These are phyloP conservation scores for Arge pagana DNA, from an alignment of 2,888 invertebrate species.

Conservation along the genomic window DNA sequence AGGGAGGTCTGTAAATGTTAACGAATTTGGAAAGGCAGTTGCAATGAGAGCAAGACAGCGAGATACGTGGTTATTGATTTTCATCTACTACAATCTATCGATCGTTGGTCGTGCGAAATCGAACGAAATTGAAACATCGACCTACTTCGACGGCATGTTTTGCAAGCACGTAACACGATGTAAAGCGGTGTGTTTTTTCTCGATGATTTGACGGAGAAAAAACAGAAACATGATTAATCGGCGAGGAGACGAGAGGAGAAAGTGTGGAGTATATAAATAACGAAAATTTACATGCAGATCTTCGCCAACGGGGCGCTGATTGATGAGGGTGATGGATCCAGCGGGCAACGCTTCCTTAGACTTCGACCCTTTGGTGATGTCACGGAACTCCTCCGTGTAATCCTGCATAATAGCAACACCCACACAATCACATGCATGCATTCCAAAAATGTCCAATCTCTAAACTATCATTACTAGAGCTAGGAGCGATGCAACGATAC, in stretches of 20 bases:
- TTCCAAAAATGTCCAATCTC: constrained; percentile 51
- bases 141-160: constrained; percentile 12
- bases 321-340: constrained; percentile 91
- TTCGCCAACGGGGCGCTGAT: constrained; percentile 93
- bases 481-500: constrained; percentile 15
- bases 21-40: too few species aligned
- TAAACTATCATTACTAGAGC: constrained; percentile 6
- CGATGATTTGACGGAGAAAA: constrained; percentile 4
- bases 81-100: too few species aligned
- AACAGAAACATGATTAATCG: constrained; percentile 28
- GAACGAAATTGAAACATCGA: background rate
- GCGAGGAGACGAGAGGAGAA: too few species aligned
- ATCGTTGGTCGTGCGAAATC: too few species aligned
- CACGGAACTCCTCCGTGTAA: constrained; percentile 95
- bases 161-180: background rate
- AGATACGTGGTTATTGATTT: too few species aligned
- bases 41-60: too few species aligned
- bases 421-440: constrained; percentile 61
- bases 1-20: too few species aligned
- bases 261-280: constrained; percentile 36
- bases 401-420: constrained; percentile 70
- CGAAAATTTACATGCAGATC: constrained; percentile 80
- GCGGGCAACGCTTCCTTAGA: constrained; percentile 91
- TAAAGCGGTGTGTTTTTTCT: constrained; percentile 13
- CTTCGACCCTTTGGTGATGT: constrained; percentile 89